These are phyloP conservation scores for Molorchus minor DNA, from an alignment of 2,888 invertebrate genomes.

Conservation along the genomic window DNA sequence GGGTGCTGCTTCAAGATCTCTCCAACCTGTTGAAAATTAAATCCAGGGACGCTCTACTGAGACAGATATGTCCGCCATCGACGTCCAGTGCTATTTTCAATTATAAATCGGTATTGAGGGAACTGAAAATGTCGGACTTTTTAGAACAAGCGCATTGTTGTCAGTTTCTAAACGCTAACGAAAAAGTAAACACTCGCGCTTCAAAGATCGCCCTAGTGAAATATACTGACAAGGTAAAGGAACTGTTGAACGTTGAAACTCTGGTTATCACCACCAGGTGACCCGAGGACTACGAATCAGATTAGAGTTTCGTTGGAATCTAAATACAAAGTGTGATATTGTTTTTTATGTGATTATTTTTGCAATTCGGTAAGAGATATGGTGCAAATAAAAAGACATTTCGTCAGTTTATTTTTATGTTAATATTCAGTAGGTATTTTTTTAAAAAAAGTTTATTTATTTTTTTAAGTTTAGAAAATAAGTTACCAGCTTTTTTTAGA, in stretches of 20 bases:
- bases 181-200: constrained; percentile 80
- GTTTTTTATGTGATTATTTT: constrained; percentile 42
- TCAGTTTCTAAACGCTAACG: constrained; percentile 79
- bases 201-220: constrained; percentile 84
- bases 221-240: constrained; percentile 84
- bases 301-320: constrained; percentile 18
- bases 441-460: constrained; percentile 40
- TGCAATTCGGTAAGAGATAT: constrained; percentile 37
- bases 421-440: constrained; percentile 34
- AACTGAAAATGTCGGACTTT: constrained; percentile 82
- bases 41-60: constrained; percentile 80
- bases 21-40: constrained; percentile 80
- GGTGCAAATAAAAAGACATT: constrained; percentile 25
- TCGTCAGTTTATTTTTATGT: constrained; percentile 32
- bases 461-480: constrained; percentile 40
- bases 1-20: constrained; percentile 83
- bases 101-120: constrained; percentile 65
- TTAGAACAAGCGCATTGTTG: constrained; percentile 82
- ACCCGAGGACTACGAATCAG: constrained; percentile 49
- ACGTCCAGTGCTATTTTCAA: constrained; percentile 46
- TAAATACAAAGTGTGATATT: constrained; percentile 37
- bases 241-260: constrained; percentile 83
- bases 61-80: constrained; percentile 74
- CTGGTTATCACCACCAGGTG: constrained; percentile 71
- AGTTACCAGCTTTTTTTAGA: constrained; percentile 53